Evolutionary conservation across 2,888 invertebrate genomes (phyloP), one percentile per base, ranked within the genome.

Genomic region (Drosophila borborema): DNA sequence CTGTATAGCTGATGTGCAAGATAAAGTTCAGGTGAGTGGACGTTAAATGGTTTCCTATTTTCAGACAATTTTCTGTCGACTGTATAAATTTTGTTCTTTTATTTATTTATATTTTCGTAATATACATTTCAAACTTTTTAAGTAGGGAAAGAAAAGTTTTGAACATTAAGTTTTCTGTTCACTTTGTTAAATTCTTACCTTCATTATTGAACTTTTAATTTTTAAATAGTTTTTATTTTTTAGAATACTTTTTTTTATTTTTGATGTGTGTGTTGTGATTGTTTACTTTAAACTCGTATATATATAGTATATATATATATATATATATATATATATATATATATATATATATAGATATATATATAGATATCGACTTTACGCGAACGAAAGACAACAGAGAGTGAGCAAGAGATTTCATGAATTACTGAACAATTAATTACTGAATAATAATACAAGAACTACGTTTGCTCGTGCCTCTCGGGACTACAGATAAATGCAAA

Each of bases 181-280:
- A 81, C 81, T 80, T 79, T 88, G 67, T 86, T 79, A 55, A 72
- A 73, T 88, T 85, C 85, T 90, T 86, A 86, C 86, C 90, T 90
- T 90, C 89, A 89, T 87, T 9, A 61, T 79, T 76, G 64, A 71
- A 69, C 49, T 76, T 70, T 82, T 80, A 61, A 69, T 72, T 72
- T 59, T 58, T 72, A 68, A 54, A 86, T 72, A 53, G 48, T 74
- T 71, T 72, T 72, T 28, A 5, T 28, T 28, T 43, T 72, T 73
- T 53, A 38, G 55, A 53, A 67, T 43, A 64, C 65, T 84, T 53
- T 48, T 3, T 28, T 62, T 77, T 83, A 51, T 81, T 49, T 84
- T 49, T 64, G 18, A 60, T 69, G 51, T 62, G 71, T 82, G 76
- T 76, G 65, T 65, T 70, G 68, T 69, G 41, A 67, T 70, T 53